Evolutionary conservation across 2,888 invertebrate species (phyloP).

Genomic region (Drosophila recens): DNA sequence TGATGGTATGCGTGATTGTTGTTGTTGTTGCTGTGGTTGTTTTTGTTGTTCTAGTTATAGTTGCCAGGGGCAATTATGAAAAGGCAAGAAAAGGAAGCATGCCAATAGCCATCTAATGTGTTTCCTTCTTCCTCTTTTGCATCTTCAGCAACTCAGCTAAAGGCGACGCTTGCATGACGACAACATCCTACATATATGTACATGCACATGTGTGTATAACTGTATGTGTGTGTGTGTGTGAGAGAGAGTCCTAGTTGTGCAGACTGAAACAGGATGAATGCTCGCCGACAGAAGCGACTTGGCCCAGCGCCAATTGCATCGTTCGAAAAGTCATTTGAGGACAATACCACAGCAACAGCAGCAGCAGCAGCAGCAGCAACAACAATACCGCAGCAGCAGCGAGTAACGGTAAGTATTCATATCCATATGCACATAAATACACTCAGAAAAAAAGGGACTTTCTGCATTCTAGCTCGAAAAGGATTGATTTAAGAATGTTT

Average conservation of each 20-base stretch:
- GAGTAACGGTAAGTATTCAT: constrained; percentile 53
- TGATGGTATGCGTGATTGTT: constrained; percentile 52
- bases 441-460: not conserved
- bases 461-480: too few relatives aligned
- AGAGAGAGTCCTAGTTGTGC: constrained; percentile 41
- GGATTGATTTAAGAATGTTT: too few relatives aligned
- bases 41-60: constrained; percentile 40
- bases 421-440: not conserved
- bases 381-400: constrained; percentile 34
- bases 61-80: constrained; percentile 68
- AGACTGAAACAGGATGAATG: constrained; percentile 74
- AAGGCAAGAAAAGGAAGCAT: constrained; percentile 58
- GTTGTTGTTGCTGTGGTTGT: constrained; percentile 24
- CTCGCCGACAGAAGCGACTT: constrained; percentile 90
- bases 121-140: constrained; percentile 5
- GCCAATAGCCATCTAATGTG: constrained; percentile 70
- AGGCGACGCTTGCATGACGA: constrained; percentile 41
- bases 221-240: constrained; percentile 26
- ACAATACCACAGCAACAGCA: constrained; percentile 73
- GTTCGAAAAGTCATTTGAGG: constrained; percentile 89
- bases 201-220: constrained; percentile 24
- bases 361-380: constrained; percentile 20
- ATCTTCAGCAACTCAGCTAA: constrained; percentile 17
- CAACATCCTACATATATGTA: constrained; percentile 7
- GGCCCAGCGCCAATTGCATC: constrained; percentile 97